phyloP scores from a whole-genome alignment of 2,888 invertebrate species.

The Zhuqinia jingwanae region DNA sequence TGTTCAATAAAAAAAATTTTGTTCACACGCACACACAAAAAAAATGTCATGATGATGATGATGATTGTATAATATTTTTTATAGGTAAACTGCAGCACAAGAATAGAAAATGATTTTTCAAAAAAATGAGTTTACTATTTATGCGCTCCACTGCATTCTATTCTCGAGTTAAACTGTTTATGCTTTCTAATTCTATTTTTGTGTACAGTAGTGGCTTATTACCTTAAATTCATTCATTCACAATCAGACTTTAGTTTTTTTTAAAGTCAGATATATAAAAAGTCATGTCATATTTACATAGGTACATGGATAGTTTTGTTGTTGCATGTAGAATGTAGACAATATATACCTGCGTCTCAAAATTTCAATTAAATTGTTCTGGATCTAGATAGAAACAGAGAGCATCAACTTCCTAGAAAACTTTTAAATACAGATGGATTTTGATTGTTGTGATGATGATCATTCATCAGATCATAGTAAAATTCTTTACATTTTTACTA shows the following conservation, averaged over 20 bases:
- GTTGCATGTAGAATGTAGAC: no score
- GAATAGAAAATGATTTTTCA: constrained; percentile 24
- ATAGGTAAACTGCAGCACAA: not conserved
- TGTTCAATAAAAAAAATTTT: no score
- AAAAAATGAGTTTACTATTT: constrained; percentile 46
- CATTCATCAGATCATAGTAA: no score
- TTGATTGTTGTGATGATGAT: no score
- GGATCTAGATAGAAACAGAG: no score
- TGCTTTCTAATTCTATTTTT: constrained; percentile 56
- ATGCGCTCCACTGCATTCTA: constrained; percentile 48
- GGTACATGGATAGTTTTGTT: no score
- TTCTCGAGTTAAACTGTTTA: constrained; percentile 33
- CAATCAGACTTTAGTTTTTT: not conserved
- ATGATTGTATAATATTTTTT: constrained; percentile 1
- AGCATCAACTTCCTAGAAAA: constrained; percentile 1
- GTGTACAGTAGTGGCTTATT: not conserved
- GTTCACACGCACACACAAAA: no score
- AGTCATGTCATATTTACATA: no score
- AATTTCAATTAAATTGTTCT: no score
- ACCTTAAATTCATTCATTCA: not conserved
- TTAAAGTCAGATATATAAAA: no score
- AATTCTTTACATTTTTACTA: no score
- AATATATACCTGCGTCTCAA: no score
- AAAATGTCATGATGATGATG: not conserved
- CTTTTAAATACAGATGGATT: not conserved